A percentile compares a stretch with the other conserved stretches of the same genome.
Conservation (phyloP, 2,113 vertebrate species). For the Heterotilapia buettikoferi region DNA sequence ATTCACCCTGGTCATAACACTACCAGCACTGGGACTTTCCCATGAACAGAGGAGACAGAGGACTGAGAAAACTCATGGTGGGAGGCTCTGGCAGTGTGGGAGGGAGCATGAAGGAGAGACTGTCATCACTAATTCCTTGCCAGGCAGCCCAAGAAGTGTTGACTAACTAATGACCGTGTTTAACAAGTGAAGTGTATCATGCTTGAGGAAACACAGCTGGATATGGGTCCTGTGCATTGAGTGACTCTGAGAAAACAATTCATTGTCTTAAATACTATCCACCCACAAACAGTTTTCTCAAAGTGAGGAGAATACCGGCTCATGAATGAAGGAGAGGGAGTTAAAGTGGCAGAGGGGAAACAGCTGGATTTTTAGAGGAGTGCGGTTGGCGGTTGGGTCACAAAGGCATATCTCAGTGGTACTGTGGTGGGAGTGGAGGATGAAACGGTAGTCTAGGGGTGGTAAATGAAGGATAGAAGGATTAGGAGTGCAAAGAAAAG, state of each 20-base stretch:
- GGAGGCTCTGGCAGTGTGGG: conserved; percentile 70
- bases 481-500: conserved; percentile 29
- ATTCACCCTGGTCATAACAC: conserved; percentile 48
- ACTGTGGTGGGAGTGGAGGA: conserved; percentile 50
- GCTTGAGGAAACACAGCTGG: conserved; percentile 73
- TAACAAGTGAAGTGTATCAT: conserved; percentile 70
- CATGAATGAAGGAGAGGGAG: conserved; percentile 52
- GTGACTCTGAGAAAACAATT: conserved; percentile 71
- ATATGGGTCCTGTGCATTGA: conserved; percentile 72
- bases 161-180: conserved; percentile 73
- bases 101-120: conserved; percentile 63
- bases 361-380: conserved; percentile 81
- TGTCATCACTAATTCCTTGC: conserved; percentile 70
- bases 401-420: conserved; percentile 44
- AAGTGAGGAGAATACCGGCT: conserved; percentile 61
- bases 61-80: conserved; percentile 59
- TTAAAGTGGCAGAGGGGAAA: conserved; percentile 71
- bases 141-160: conserved; percentile 69
- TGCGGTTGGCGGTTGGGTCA: conserved; percentile 44
- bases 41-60: conserved; percentile 45
- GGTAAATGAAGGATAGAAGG: conserved; percentile 31
- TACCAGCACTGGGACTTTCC: conserved; percentile 55
- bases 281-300: conserved; percentile 65
- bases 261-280: conserved; percentile 73
- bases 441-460: conserved; percentile 51